Base-by-base conservation (phyloP, 2,888 invertebrate species). In the Lysandra coridon region DNA sequence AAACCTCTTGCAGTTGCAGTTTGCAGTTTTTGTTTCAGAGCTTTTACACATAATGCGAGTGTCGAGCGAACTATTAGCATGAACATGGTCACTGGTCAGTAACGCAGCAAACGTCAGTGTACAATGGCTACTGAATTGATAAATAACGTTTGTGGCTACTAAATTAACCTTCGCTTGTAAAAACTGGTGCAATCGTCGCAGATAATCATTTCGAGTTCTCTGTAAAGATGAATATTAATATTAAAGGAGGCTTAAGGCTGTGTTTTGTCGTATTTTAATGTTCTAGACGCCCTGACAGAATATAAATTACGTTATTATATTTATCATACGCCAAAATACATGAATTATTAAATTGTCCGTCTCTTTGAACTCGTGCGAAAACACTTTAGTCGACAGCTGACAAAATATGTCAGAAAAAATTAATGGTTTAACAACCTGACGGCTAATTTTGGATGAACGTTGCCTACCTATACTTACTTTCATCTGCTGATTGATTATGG, bases 51-150 rank as follows among this genome's bases (percentile, higher is more conserved):
- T 73, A 73, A 17, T 73, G 73, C 37, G 73, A 40, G 73, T 7
- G 73, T n/a, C 73, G 40, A 5, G 73, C 75, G 49, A 23, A 30
- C 74, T 23, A 75, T 75, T 75, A 75, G 75, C 75, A 75, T 49
- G 75, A 30, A 75, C 44, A 75, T 64, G 1, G 12, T 64, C 30
- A 23, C 49, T 64, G 10, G 10, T 64, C 23, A 12, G 75, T 75
- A 30, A 75, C 14, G 53, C 75, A 23, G 49, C 30, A 14, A 44
- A 49, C 30, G 53, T 75, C 30, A 44, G 12, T 75, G 53, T 4
- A 44, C 30, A 44, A 53, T 75, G 10, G 30, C 49, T 44, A 49
- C 44, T 75, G 75, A 75, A 75, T 75, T 53, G 30, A 75, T 75
- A 44, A 73, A 73, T 73, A 73, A 49, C 53, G 49, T 30, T 30